Base-by-base conservation (phyloP, 2,888 invertebrate genomes). In the Hydrotaea diabolus region DNA sequence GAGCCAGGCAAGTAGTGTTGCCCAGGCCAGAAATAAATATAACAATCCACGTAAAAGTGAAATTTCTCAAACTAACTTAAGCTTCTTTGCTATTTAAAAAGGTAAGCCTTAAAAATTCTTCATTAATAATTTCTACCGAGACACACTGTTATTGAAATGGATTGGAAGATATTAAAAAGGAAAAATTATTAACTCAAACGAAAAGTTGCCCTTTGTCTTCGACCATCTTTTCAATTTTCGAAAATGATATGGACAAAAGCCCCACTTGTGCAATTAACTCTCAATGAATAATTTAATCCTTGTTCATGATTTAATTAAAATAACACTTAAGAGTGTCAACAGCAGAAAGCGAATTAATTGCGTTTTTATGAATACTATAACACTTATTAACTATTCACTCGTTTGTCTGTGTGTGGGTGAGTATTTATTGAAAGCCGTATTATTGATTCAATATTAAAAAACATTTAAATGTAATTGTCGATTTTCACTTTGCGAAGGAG, bases 251-350 rank as follows among this genome's bases (percentile, higher is more conserved):
- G 1, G 13, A 11, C 39, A 2, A 21, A 17, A 55, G 55, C 7
- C 5, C 1, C 55, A n/a, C 55, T 23, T 17, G 21, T 55, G 23
- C 59, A 59, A 26, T 59, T 26, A 59, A 59, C 2, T 4, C 7
- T 26, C 23, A 23, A 59, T 55, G 8, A 23, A 26, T 55, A 8
- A 21, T 55, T 55, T 55, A 55, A 59, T 59, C 59, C 26, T 15
- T 1, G 26, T 26, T 59, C 26, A 59, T 59, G 23, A 59, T 59
- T 59, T 19, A 59, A 59, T 59, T 59, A 59, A 59, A 49, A 57
- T n/a, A 59, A 59, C 59, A 59, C 59, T 59, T 59, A 26, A 23
- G 59, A 9, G 59, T 59, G 59, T 59, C 59, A 59, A 59, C 26
- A 59, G 59, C 59, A 59, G 59, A 23, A 59, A 23, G 3, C 23